Evolutionary conservation across 1,140 invertebrate species (phyloP), one percentile per base, ranked within the genome.

Genomic region (Coenobita brevimanus): DNA sequence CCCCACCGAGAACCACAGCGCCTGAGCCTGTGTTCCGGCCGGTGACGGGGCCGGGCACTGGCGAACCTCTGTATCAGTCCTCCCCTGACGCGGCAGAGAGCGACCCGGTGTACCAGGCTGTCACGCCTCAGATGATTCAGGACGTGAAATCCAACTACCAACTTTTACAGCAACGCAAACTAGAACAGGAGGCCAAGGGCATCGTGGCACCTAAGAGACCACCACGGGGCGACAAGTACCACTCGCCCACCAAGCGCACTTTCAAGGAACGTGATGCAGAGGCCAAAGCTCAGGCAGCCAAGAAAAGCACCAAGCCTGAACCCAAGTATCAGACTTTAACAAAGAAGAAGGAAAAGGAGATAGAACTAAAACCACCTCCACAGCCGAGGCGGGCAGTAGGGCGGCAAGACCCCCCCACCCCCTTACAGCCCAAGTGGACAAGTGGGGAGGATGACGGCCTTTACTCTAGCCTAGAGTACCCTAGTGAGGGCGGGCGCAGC

Each of bases 361-460:
- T 2, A 0, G 89, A 90, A 6, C 46, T 57, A n/a, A 90, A 90
- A 78, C 82, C 84, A 50, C 89, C 85, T 33, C 67, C 89, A 33
- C 54, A 76, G 57, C 87, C 89, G 41, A 85, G 67, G 54, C 54
- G 89, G 67, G 76, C 30, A 57, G 24, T 30, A 27, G n/a, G n/a
- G n/a, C 81, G 79, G 50, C 67, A 73, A 43, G 46, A 89, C n/a
- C 67, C 89, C 38, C 69, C 87, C 41, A 46, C 80, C 41, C 86
- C 89, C 36, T 46, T 36, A 21, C 76, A 46, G 36, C 67, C 79
- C 30, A 75, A 87, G n/a, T 89, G 87, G 89, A 86, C 83, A 21
- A 86, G 86, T 10, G 89, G 84, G 21, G 89, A 90, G 13, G 87
- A 90, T 33, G 89, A 90, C 41, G 88, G 88, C 0, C 80, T 90